Evolutionary conservation across 2,888 invertebrate genomes (phyloP).

Genomic region (Dicyrtomina minuta): DNA sequence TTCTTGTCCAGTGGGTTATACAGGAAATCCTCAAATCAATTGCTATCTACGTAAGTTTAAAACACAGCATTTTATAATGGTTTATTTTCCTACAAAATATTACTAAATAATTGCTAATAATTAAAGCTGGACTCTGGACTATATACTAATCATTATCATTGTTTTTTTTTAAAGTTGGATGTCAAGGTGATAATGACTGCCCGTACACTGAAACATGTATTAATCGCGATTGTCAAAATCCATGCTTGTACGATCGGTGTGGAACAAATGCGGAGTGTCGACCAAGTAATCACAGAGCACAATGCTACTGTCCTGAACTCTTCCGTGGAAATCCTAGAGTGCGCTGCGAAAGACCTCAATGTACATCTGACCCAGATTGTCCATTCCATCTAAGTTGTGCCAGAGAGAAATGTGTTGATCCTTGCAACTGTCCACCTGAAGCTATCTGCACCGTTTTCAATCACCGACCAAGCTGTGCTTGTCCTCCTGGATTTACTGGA

Average conservation of each 20-base stretch:
- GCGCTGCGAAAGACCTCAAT: slow-evolving; percentile 76
- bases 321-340: slow-evolving; percentile 77
- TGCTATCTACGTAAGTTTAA: slow-evolving; percentile 26
- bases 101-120: no score
- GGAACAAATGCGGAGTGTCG: slow-evolving; percentile 76
- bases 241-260: slow-evolving; percentile 77
- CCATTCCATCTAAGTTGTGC: slow-evolving; percentile 75
- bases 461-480: slow-evolving; percentile 75
- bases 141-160: slow-evolving; percentile 54
- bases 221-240: slow-evolving; percentile 76
- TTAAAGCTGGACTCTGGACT: neutral
- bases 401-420: slow-evolving; percentile 76
- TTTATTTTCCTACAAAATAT: neutral
- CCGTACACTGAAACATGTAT: slow-evolving; percentile 78
- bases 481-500: slow-evolving; percentile 65
- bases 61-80: neutral
- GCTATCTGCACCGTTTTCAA: slow-evolving; percentile 76
- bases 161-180: slow-evolving; percentile 66
- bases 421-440: slow-evolving; percentile 77
- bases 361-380: slow-evolving; percentile 73
- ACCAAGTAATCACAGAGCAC: slow-evolving; percentile 72
- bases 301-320: slow-evolving; percentile 74
- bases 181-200: slow-evolving; percentile 81
- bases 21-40: slow-evolving; percentile 68
- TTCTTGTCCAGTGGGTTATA: slow-evolving; percentile 63